These are phyloP conservation scores for Brienomyrus longianalis DNA, from an alignment of 2,113 vertebrate species.

Conservation along the genomic window DNA sequence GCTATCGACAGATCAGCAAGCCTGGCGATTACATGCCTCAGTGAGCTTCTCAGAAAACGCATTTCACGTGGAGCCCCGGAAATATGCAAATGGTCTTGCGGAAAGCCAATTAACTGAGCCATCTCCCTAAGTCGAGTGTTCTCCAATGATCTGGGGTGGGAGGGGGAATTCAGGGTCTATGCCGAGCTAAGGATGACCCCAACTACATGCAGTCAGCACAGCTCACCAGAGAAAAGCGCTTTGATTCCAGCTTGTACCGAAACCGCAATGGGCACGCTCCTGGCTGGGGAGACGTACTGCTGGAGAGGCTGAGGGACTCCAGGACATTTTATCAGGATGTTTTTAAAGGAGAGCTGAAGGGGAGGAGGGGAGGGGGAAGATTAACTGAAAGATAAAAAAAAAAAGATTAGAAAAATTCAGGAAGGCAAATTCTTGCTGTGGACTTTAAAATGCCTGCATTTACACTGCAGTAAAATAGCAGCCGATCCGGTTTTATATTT, in stretches of 20 bases:
- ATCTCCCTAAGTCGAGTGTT: neutral
- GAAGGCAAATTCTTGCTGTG: neutral
- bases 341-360: neutral
- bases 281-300: neutral
- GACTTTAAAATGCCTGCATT: neutral
- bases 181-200: neutral
- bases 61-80: neutral
- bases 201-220: neutral
- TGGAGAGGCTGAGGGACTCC: neutral
- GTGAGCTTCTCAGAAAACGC: neutral
- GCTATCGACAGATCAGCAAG: neutral
- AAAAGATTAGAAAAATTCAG: neutral
- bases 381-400: neutral
- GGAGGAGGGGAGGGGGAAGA: neutral
- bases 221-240: neutral
- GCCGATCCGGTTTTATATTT: neutral
- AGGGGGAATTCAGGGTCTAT: neutral
- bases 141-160: neutral
- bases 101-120: conserved; percentile 17
- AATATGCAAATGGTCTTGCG: neutral
- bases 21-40: neutral
- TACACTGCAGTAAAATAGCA: neutral
- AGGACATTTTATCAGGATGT: conserved; percentile 3
- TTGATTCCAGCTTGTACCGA: conserved; percentile 11
- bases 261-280: neutral